Percentiles rank a stretch among this genome's conserved stretches.
Evolutionary conservation across 1,140 invertebrate genomes (phyloP).

Genomic region (Hetaerina americana): DNA sequence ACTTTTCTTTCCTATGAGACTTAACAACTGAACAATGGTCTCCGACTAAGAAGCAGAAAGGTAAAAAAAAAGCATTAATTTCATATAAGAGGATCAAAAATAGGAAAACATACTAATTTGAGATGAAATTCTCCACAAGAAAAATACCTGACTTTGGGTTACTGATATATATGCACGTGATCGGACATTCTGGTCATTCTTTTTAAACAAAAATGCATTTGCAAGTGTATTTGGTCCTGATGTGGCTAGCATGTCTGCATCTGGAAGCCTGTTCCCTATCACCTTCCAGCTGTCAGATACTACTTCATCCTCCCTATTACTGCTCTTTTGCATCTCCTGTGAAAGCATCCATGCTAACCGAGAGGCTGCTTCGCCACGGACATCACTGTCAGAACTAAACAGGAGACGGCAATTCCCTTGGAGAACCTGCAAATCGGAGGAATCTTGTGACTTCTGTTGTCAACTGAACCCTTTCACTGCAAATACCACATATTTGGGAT

Average conservation of each 20-base stretch:
- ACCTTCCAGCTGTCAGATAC: not conserved
- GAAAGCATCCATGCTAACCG: constrained; percentile 34
- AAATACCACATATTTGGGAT: no score
- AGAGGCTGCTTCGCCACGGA: constrained; percentile 35
- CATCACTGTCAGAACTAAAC: constrained; percentile 26
- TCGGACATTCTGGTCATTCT: no score
- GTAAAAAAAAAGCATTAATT: no score
- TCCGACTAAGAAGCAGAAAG: not conserved
- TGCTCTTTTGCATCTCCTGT: not conserved
- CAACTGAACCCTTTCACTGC: no score
- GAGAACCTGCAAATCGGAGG: constrained; percentile 23
- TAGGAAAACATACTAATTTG: no score
- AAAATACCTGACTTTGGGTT: no score
- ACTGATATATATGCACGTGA: no score
- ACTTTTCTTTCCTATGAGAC: not conserved
- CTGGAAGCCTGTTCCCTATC: not conserved
- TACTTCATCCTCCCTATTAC: not conserved
- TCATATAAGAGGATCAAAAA: no score
- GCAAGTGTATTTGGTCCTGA: not conserved
- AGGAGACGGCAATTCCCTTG: constrained; percentile 36
- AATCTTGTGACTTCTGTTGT: constrained; percentile 2
- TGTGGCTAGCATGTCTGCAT: not conserved
- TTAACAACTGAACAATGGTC: not conserved
- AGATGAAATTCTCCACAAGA: no score
- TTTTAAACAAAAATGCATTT: not conserved